Evolutionary conservation across 1,140 invertebrate species (phyloP).

Genomic region (Listronotus oregonensis): DNA sequence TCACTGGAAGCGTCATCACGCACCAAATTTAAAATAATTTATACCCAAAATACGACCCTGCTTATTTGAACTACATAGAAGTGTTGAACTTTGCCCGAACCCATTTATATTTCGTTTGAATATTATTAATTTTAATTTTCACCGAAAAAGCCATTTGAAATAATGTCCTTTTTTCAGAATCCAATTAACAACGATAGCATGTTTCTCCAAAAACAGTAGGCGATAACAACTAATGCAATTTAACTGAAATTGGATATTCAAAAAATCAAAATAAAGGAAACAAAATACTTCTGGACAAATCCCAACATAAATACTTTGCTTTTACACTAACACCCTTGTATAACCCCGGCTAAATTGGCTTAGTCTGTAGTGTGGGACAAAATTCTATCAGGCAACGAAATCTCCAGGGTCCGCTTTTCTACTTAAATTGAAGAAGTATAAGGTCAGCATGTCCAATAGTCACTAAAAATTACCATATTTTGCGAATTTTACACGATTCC

Average conservation of each 20-base stretch:
- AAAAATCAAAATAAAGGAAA: slow-evolving; percentile 31
- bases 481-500: neutral
- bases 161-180: too few species aligned
- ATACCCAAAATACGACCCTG: too few species aligned
- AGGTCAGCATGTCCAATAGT: slow-evolving; percentile 28
- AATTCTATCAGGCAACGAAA: slow-evolving; percentile 30
- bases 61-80: too few species aligned
- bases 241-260: slow-evolving; percentile 21
- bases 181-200: slow-evolving; percentile 7
- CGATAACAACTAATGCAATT: slow-evolving; percentile 22
- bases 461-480: slow-evolving; percentile 29
- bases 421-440: slow-evolving; percentile 29
- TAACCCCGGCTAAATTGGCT: slow-evolving; percentile 31
- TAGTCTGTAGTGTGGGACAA: slow-evolving; percentile 33
- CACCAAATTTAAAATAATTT: too few species aligned
- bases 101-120: too few species aligned
- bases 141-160: too few species aligned
- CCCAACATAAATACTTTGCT: slow-evolving; percentile 32
- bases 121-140: too few species aligned
- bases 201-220: slow-evolving; percentile 12
- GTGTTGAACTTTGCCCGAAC: too few species aligned
- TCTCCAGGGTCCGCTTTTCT: slow-evolving; percentile 30
- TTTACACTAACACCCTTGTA: slow-evolving; percentile 31
- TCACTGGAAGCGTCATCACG: too few species aligned
- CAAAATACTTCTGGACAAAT: slow-evolving; percentile 28